These are phyloP conservation scores for Glaucomys volans DNA, from an alignment of 2,113 vertebrate species.

Conservation along the genomic window DNA sequence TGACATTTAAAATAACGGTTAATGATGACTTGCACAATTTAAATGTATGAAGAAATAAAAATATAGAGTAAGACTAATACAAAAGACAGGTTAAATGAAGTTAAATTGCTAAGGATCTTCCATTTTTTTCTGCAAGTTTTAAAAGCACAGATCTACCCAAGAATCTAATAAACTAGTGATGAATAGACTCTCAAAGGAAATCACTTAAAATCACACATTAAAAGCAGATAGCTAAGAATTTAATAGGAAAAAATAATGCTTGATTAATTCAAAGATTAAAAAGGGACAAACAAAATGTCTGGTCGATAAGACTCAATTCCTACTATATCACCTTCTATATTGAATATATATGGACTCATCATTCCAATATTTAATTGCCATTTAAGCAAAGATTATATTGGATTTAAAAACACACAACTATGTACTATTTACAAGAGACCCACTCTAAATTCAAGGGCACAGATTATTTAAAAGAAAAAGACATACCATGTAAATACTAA, in stretches of 20 bases:
- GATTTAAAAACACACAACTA: neutral
- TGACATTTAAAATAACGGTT: neutral
- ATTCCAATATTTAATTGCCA: neutral
- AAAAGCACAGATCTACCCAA: neutral
- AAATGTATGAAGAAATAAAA: neutral
- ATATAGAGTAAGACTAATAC: neutral
- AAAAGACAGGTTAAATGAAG: neutral
- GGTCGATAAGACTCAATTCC: neutral
- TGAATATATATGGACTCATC: neutral
- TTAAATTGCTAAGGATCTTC: neutral
- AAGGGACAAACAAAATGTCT: neutral
- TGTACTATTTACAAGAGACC: neutral
- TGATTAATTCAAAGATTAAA: neutral
- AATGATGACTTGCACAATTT: neutral
- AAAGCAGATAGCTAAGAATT: neutral
- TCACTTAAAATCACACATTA: conserved; percentile 2
- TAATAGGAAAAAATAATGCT: neutral
- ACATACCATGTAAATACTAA: neutral
- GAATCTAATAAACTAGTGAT: neutral
- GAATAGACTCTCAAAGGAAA: neutral
- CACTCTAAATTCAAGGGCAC: neutral
- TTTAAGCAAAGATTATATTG: neutral
- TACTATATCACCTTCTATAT: neutral
- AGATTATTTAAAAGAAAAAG: neutral
- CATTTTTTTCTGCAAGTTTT: neutral